phyloP scores from a whole-genome alignment of 2,888 invertebrate genomes.

The Ophion obscuratus region DNA sequence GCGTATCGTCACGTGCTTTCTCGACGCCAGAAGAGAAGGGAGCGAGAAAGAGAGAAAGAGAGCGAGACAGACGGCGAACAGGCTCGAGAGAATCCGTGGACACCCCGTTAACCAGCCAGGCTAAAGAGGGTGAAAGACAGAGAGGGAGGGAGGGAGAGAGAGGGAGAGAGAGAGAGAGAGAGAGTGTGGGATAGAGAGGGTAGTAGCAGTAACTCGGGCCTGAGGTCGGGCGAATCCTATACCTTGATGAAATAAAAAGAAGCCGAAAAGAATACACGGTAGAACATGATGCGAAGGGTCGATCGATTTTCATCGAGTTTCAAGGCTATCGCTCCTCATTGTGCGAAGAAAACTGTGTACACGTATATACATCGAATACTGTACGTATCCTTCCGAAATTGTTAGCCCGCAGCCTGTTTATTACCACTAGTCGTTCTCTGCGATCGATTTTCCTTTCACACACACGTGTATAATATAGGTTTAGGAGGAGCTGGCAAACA shows the following conservation, averaged over 20 bases:
- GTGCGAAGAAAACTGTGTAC: slow-evolving; percentile 26
- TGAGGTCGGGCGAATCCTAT: slow-evolving; percentile 26
- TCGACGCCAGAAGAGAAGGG: slow-evolving; percentile 11
- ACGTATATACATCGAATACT: not conserved
- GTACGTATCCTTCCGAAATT: no score
- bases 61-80: not conserved
- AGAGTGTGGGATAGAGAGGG: slow-evolving; percentile 20
- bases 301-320: slow-evolving; percentile 70
- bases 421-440: no score
- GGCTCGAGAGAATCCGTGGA: slow-evolving; percentile 72
- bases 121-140: slow-evolving; percentile 39
- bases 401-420: no score
- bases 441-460: no score
- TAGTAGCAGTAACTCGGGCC: slow-evolving; percentile 1
- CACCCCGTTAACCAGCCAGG: slow-evolving; percentile 72
- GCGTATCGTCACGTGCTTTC: slow-evolving; percentile 63
- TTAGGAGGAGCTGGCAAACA: no score
- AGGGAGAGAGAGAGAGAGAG: not conserved
- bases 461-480: no score
- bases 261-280: slow-evolving; percentile 24
- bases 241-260: slow-evolving; percentile 49
- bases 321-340: slow-evolving; percentile 64
- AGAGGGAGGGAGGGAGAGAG: not conserved
- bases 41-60: slow-evolving; percentile 1
- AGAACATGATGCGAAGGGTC: slow-evolving; percentile 56